A percentile compares a stretch with the other conserved stretches of the same genome.
phyloP scores from a whole-genome alignment of 1,140 invertebrate species.

The Orchestia grillus region DNA sequence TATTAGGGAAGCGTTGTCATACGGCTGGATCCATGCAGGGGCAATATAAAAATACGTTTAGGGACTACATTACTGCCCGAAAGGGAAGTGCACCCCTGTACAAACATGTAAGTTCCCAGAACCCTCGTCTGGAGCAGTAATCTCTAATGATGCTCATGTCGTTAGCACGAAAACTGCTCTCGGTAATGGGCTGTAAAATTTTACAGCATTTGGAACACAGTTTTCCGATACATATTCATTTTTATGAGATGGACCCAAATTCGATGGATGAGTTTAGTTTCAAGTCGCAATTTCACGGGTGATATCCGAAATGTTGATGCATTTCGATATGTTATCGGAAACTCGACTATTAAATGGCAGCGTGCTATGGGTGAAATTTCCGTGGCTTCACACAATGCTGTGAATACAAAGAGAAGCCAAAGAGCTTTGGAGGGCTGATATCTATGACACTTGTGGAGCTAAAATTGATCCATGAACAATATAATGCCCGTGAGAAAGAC shows the following conservation, averaged over 20 bases:
- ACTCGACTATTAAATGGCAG: not conserved
- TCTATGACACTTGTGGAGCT: too few relatives aligned
- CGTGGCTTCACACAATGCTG: not conserved
- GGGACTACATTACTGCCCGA: not conserved
- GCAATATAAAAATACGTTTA: not conserved
- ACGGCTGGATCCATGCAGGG: not conserved
- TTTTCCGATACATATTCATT: conserved; percentile 2
- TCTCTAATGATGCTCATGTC: not conserved
- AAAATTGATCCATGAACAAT: not conserved
- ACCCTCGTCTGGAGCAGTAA: not conserved
- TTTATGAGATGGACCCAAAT: conserved; percentile 8
- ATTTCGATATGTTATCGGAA: not conserved
- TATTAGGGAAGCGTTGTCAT: not conserved
- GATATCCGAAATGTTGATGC: not conserved
- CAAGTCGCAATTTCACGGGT: not conserved
- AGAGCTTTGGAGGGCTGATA: not conserved
- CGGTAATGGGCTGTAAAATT: not conserved
- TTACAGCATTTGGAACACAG: not conserved
- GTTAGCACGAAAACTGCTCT: not conserved
- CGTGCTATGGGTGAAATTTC: not conserved
- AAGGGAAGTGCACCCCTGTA: not conserved
- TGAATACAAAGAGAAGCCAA: not conserved
- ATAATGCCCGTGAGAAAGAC: not conserved
- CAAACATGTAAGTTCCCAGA: not conserved
- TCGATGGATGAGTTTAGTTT: not conserved